Conservation (phyloP, 2,888 invertebrate genomes). For the Luperina testacea region DNA sequence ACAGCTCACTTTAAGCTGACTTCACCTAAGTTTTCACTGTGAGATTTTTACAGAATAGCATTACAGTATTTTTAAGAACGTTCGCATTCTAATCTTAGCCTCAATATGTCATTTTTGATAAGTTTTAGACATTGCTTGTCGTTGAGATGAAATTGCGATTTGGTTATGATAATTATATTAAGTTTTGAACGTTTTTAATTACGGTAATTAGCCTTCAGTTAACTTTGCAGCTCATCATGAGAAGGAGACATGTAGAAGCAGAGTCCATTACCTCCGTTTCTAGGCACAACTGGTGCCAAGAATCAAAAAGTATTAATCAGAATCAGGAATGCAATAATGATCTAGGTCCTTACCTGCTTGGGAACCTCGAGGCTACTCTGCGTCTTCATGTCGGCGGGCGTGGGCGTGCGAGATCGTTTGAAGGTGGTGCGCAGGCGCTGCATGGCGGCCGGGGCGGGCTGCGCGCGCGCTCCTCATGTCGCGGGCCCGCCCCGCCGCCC, state of each 20-base stretch:
- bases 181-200: not conserved
- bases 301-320: not conserved
- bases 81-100: not conserved
- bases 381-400: constrained; percentile 97
- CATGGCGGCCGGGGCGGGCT: constrained; percentile 91
- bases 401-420: constrained; percentile 96
- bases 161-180: not conserved
- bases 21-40: no score
- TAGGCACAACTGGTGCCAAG: not conserved
- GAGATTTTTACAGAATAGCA: no score
- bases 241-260: not conserved
- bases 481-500: constrained; percentile 87
- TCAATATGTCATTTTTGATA: not conserved
- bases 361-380: constrained; percentile 97
- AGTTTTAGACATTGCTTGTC: not conserved
- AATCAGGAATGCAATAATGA: not conserved
- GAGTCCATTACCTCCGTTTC: not conserved
- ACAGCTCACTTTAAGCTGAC: no score
- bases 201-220: no score
- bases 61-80: not conserved
- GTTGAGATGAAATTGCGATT: not conserved
- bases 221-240: not conserved
- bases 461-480: constrained; percentile 84
- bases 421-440: constrained; percentile 96
- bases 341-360: constrained; percentile 91